Evolutionary conservation across 2,888 invertebrate genomes (phyloP), one percentile per base, ranked within the genome.

Genomic region (Sminthurides aquaticus): DNA sequence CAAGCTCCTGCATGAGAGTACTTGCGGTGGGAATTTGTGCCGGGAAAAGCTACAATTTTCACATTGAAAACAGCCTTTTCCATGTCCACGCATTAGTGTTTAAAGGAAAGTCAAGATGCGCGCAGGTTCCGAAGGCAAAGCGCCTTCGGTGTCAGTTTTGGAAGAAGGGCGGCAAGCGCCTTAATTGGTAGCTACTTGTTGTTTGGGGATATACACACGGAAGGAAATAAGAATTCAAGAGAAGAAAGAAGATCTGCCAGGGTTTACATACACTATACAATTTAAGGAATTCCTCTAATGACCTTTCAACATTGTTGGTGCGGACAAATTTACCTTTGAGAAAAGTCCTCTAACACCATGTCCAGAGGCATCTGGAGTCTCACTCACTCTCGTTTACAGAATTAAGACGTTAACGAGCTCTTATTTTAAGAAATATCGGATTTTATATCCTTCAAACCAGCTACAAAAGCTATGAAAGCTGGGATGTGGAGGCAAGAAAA

Each of bases 301-400:
- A 73, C 73, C 73, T 73, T 71, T 73, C 73, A 71, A 62, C 73
- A 70, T 58, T 59, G 57, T n/a, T 54, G 65, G 62, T 65, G 66
- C 70, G 69, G 71, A 71, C 71, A 71, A 69, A 71, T 71, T 67
- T 67, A 62, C 65, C 67, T 71, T 66, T 67, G 67, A 60, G 49
- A 52, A 52, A 52, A 20, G n/a, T n/a, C n/a, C n/a, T n/a, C n/a
- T n/a, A n/a, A n/a, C n/a, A 20, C 5, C 8, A 52, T 52, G 18
- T 52, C 52, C 43, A 15, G 43, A 34, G 15, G 43, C 43, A 34
- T 34, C 43, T 34, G 43, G 5, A 11, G 5, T 34, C 43, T 34
- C 15, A 5, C 43, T 11, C 15, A 15, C 5, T 34, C 43, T 34
- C 15, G 8, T 15, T 11, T 34, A 15, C 5, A 34, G 8, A 34